These are phyloP conservation scores for Morpho deidamia DNA, from an alignment of 2,888 invertebrate genomes.

Conservation along the genomic window DNA sequence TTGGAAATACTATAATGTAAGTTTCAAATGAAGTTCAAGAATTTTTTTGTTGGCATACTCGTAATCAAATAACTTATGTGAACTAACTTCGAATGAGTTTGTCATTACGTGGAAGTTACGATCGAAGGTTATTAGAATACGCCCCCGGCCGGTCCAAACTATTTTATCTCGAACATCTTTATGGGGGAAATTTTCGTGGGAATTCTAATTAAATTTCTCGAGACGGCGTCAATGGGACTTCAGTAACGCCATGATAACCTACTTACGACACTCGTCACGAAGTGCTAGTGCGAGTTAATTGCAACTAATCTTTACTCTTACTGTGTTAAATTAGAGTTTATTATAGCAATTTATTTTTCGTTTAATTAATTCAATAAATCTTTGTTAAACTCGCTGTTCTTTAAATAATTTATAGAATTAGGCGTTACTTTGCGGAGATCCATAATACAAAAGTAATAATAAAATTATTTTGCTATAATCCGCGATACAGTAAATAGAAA, in stretches of 20 bases:
- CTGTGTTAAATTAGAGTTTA: neutral
- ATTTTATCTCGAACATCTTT: conserved; percentile 61
- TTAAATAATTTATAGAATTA: no score
- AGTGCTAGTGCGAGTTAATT: conserved; percentile 1
- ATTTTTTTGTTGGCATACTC: no score
- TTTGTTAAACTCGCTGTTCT: neutral
- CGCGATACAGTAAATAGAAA: no score
- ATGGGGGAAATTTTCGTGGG: conserved; percentile 54
- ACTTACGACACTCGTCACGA: conserved; percentile 19
- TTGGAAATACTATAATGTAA: no score
- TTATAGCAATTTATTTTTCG: neutral
- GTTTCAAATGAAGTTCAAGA: no score
- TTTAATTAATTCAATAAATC: conserved; percentile 17
- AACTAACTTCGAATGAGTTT: neutral
- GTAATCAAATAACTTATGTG: neutral
- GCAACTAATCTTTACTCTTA: conserved; percentile 3
- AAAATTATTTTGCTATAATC: no score
- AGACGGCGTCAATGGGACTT: conserved; percentile 36
- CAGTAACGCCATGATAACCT: conserved; percentile 19
- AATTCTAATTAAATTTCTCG: conserved; percentile 68
- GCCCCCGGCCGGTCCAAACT: conserved; percentile 26
- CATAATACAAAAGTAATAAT: no score
- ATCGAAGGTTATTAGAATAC: conserved; percentile 21
- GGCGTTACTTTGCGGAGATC: no score
- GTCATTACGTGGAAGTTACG: conserved; percentile 12